Conservation (phyloP, 2,113 vertebrate species). For the Tretioscincus oriximinensis region DNA sequence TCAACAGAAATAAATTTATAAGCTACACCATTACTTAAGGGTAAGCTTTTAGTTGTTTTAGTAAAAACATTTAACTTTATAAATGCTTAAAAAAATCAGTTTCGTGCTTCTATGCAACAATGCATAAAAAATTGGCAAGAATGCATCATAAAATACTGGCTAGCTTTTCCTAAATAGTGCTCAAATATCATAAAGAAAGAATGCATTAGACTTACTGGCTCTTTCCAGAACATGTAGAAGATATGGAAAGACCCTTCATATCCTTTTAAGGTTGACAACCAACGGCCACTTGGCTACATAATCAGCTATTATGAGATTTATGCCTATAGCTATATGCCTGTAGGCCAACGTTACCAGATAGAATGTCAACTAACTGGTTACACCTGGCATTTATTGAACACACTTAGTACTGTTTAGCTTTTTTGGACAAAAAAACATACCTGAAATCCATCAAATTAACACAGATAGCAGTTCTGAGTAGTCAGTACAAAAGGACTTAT, state of each 20-base stretch:
- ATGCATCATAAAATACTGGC: not conserved
- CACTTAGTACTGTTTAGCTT: too few relatives aligned
- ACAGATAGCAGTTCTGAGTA: not conserved
- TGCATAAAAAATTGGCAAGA: slow-evolving; percentile 20
- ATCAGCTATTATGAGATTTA: too few relatives aligned
- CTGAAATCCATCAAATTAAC: not conserved
- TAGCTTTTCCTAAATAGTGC: slow-evolving; percentile 24
- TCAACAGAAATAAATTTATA: too few relatives aligned
- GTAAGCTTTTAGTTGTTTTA: slow-evolving; percentile 9
- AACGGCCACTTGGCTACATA: too few relatives aligned
- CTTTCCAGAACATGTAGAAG: too few relatives aligned
- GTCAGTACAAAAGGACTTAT: not conserved
- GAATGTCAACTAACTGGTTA: too few relatives aligned
- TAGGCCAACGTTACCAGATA: too few relatives aligned
- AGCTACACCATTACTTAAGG: slow-evolving; percentile 5
- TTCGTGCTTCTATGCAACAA: slow-evolving; percentile 1
- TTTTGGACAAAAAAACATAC: not conserved
- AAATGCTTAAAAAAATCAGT: not conserved
- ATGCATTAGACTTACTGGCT: too few relatives aligned
- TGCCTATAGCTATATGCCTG: too few relatives aligned
- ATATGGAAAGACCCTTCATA: too few relatives aligned
- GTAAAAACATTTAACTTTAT: not conserved
- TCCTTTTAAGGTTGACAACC: too few relatives aligned
- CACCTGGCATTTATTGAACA: too few relatives aligned
- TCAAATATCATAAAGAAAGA: slow-evolving; percentile 6